Evolutionary conservation across 2,797 vertebrate genomes (phyloP), one percentile per base, ranked within the genome.

Genomic region (Pantherophis vulpinus): DNA sequence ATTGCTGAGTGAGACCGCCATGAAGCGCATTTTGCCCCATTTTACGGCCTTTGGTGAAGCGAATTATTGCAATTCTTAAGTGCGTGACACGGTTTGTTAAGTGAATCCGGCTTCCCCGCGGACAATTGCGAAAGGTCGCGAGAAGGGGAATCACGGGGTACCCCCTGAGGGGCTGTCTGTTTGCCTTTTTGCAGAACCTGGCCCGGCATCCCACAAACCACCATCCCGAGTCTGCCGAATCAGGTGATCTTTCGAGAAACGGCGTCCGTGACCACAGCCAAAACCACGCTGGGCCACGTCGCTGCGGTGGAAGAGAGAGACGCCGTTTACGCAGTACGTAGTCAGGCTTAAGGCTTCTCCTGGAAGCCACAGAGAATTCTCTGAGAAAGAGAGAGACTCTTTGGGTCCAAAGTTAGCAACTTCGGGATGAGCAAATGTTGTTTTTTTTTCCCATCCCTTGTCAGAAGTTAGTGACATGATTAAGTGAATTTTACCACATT

Each of bases 261-360:
- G 0, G 93, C 97, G 0, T 95, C 98, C 0, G 90, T 98, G 90
- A 98, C 96, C 61, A 98, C 98, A 37, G 91, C 94, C 86, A 98
- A 98, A 95, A 98, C 97, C 20, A 98, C 98, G 4, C 83, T 96
- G 94, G 97, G 96, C 92, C 98, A 99, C 16, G 1, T 97, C 90
- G 97, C 97, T 4, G 95, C 97, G 0, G 87, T 98, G 18, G 96
- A 98, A 86, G 97, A 98, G 88, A 98, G 98, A 96, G 98, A 99
- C 12, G 92, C 97, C 9, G 96, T 96, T 27, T 98, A 98, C 92
- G 27, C 97, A 98, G 99, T 99, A 96, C 56, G 95, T 3, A 18
- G 3, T 2, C 14, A 13, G 29, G 5, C 2, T 14, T 8, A 0
- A 59, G 5, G n/a, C 18, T 89, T 13, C 93, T 29, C 79, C 92